These are phyloP conservation scores for Nesogale talazaci DNA, from an alignment of 2,113 vertebrate genomes.

Conservation along the genomic window DNA sequence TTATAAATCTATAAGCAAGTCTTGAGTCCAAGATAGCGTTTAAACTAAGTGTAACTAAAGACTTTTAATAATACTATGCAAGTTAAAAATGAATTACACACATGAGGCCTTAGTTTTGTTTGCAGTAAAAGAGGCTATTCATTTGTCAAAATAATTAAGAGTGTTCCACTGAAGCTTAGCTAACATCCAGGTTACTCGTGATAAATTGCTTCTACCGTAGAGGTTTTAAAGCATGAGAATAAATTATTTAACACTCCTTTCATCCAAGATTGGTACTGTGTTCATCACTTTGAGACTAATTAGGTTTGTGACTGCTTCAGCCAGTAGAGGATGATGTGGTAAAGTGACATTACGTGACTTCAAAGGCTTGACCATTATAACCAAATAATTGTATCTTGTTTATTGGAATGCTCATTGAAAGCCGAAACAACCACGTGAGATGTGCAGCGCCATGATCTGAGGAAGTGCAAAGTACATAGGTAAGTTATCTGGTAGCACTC, in stretches of 20 bases:
- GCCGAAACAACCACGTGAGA: neutral
- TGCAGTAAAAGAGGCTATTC: neutral
- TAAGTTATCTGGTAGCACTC: neutral
- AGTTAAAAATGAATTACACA: neutral
- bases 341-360: neutral
- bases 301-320: neutral
- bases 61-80: neutral
- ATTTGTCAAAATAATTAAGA: constrained; percentile 4
- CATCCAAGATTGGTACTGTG: neutral
- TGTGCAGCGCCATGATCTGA: neutral
- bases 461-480: neutral
- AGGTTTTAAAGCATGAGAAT: neutral
- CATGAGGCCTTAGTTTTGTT: neutral
- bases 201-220: neutral
- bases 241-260: neutral
- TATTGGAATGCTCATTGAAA: neutral
- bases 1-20: neutral
- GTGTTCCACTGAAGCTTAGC: neutral
- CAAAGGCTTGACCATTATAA: neutral
- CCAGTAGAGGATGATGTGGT: neutral
- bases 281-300: neutral
- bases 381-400: neutral
- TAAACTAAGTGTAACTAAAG: neutral
- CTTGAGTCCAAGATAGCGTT: neutral
- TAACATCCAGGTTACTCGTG: neutral